Evolutionary conservation across 92 coral and sea anemone genomes (phyloP), one percentile per base, ranked within the genome.

Genomic region (Epizoanthus stellaris): DNA sequence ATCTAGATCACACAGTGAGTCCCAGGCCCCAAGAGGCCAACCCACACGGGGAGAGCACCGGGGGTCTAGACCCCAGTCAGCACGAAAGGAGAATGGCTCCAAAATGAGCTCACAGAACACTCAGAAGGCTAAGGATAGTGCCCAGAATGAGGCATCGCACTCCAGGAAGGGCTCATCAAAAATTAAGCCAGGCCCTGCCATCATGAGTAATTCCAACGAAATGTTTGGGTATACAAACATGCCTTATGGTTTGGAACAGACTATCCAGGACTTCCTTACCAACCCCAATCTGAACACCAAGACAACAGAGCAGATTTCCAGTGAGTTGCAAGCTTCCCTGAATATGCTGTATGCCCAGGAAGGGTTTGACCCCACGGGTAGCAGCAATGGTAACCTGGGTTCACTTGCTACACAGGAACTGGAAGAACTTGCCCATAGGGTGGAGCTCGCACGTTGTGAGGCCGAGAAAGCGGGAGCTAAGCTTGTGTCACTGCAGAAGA

Each of bases 11-110:
- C 72, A 62, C 60, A 64, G 40, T 43, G 83, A 79, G 52, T 20
- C 82, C 70, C 82, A 77, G 83, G 59, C 20, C 61, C 43, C 72
- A 8, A 63, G 60, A 63, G 16, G 43, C 83, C 71, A 79, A 11
- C 47, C 72, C 15, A 42, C 39, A 16, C 72, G 61, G 25, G 71
- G 23, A 52, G 56, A 52, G 12, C 1, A 52, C 11, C 56, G 56
- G 49, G 70, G 82, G n/a, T 23, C 83, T 63, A 79, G 72, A 64
- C 23, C 72, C 62, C 71, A 63, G 36, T 62, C 61, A n/a, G 36
- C 58, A 1, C 83, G 47, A 62, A 77, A 77, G 57, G 82, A 77
- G 57, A 79, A 79, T 63, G 71, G 83, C 2, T 79, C 83, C n/a
- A 79, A 45, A 63, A 21, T 21, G 39, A 79, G 43, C 52, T 20